phyloP scores from a whole-genome alignment of 2,888 invertebrate species.

The Xanthorhoe spadicearia region DNA sequence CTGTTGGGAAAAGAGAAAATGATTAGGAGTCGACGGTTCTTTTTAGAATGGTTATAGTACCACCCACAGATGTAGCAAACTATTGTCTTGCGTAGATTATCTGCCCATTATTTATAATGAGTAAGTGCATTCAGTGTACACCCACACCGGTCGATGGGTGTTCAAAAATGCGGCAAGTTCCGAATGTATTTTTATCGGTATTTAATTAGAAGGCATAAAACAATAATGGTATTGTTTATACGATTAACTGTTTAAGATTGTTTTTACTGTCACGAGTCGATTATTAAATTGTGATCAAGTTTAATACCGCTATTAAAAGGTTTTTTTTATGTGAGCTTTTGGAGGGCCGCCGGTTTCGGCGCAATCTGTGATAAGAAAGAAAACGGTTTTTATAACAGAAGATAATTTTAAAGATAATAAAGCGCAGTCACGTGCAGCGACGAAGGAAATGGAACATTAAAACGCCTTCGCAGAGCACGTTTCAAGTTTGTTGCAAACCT shows the following conservation, averaged over 20 bases:
- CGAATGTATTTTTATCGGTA: constrained; percentile 47
- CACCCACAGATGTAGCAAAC: constrained; percentile 67
- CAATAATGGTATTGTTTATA: constrained; percentile 52
- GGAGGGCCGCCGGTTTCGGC: constrained; percentile 22
- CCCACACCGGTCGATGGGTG: constrained; percentile 59
- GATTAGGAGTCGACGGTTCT: constrained; percentile 26
- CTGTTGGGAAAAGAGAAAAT: constrained; percentile 1
- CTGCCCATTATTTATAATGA: constrained; percentile 79
- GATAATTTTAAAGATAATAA: constrained; percentile 51
- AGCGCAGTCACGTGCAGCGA: constrained; percentile 50
- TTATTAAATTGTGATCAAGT: constrained; percentile 46
- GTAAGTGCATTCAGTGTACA: constrained; percentile 65
- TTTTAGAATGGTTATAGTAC: constrained; percentile 49
- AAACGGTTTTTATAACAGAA: constrained; percentile 42
- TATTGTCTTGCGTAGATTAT: constrained; percentile 74
- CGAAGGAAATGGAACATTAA: constrained; percentile 50
- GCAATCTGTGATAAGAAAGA: constrained; percentile 24
- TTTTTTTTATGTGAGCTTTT: constrained; percentile 33
- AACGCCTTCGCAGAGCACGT: constrained; percentile 23
- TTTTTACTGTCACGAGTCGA: constrained; percentile 45
- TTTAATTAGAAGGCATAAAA: constrained; percentile 55
- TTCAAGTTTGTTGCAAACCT: constrained; percentile 2
- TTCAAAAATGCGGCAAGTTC: constrained; percentile 40
- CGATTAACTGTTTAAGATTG: constrained; percentile 46
- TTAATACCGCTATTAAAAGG: constrained; percentile 27